phyloP scores from a whole-genome alignment of 2,113 vertebrate species.

The Tyrannus savana region DNA sequence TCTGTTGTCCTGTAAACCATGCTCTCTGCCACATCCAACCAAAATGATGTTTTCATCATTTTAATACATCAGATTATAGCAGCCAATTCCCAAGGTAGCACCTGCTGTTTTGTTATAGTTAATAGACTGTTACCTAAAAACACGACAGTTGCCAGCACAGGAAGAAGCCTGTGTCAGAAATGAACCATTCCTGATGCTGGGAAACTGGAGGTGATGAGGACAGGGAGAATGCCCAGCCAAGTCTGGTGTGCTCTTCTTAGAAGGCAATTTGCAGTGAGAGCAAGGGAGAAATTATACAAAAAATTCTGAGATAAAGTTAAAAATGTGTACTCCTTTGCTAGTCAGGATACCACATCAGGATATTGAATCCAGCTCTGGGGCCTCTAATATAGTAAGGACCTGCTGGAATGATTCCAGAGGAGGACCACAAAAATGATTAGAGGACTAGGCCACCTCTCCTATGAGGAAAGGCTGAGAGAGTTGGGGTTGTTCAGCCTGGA shows the following conservation, averaged over 20 bases:
- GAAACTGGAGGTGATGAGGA: background rate
- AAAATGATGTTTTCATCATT: background rate
- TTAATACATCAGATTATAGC: background rate
- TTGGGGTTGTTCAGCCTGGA: background rate
- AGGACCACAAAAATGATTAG: background rate
- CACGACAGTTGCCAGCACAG: background rate
- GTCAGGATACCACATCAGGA: background rate
- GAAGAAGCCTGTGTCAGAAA: background rate
- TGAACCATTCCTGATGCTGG: background rate
- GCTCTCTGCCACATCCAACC: background rate
- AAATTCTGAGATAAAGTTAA: background rate
- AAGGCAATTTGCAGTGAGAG: background rate
- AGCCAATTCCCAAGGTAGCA: background rate
- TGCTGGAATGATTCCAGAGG: background rate
- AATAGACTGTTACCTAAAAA: background rate
- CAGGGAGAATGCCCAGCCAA: background rate
- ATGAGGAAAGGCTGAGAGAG: background rate
- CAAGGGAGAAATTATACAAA: background rate
- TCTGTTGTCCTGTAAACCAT: background rate
- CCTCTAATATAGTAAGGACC: background rate
- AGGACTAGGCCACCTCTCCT: background rate
- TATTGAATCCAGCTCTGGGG: background rate
- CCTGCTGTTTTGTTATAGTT: background rate
- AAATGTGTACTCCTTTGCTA: background rate
- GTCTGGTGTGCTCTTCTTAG: background rate